Base-by-base conservation (phyloP, 2,797 vertebrate genomes). In the Ptychobarbus kaznakovi region DNA sequence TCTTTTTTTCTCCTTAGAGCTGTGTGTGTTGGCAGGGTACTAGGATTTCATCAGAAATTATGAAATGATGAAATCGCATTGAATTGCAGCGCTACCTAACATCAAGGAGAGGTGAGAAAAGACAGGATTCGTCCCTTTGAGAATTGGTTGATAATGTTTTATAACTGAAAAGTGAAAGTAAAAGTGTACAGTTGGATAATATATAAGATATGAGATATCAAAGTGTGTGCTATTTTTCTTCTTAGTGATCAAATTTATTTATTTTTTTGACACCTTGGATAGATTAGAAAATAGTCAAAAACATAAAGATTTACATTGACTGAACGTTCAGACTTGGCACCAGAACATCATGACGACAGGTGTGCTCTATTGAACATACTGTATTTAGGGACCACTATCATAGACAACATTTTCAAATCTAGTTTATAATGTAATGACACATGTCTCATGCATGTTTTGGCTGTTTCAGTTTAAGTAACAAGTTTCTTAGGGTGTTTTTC, bases 21-120 rank as follows among this genome's bases (percentile, higher is more conserved):
- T 28, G n/a, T 78, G 6, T 56, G 49, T 56, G 32, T 76, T 61
- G 38, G 40, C 15, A 78, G 51, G 6, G 12, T 40, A 58, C 35
- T 58, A 40, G 5, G 11, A 58, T 58, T 77, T 77, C 51, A n/a
- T 77, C 74, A 77, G 74, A 76, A n/a, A 22, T 58, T 20, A 56
- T 76, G 28, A 25, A 61, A 25, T 66, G 8, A 66, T 66, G 65
- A 66, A 66, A 66, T 66, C 53, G 61, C 38, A 42, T 63, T 78
- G 56, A 63, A 42, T 61, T 42, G 22, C 75, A 61, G 38, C 25
- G 9, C 76, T 44, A 18, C 16, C 28, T 7, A 75, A 75, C 38
- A 63, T 78, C 76, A 78, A 78, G 75, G 53, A n/a, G 38, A 78
- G 38, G 38, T 61, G 44, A 44, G 76, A 63, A 78, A 78, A 63